Evolutionary conservation across 2,797 vertebrate species (phyloP).

Genomic region (Cheirogaleus major): DNA sequence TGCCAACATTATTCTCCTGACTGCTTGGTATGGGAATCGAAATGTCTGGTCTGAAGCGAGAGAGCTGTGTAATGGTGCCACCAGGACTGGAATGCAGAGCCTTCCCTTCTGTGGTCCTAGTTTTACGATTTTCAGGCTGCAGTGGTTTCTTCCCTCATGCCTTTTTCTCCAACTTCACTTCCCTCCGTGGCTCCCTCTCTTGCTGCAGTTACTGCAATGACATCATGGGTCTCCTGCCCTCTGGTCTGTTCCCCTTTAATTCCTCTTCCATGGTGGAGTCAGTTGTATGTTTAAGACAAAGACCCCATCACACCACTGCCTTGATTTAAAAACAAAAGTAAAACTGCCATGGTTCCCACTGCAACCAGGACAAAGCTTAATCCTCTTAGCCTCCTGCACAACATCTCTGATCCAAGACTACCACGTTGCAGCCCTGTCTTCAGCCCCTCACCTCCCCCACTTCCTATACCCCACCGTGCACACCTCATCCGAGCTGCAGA

Average conservation of each 20-base stretch:
- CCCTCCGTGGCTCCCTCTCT: accelerated
- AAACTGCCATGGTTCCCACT: not conserved
- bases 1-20: not conserved
- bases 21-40: not conserved
- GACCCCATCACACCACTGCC: not conserved
- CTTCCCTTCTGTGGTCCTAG: not conserved
- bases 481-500: not conserved
- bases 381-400: too few relatives aligned
- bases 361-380: too few relatives aligned
- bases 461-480: not conserved
- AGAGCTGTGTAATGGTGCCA: too few relatives aligned
- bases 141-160: accelerated
- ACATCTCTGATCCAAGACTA: not conserved
- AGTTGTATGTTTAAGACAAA: not conserved
- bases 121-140: not conserved
- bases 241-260: not conserved
- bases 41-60: not conserved
- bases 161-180: not conserved
- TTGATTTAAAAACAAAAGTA: not conserved
- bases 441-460: too few relatives aligned
- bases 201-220: not conserved
- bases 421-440: accelerated
- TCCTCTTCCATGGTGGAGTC: not conserved
- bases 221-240: not conserved
- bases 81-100: not conserved